phyloP scores from a whole-genome alignment of 2,113 vertebrate species.

The Hirundichthys speculiger region DNA sequence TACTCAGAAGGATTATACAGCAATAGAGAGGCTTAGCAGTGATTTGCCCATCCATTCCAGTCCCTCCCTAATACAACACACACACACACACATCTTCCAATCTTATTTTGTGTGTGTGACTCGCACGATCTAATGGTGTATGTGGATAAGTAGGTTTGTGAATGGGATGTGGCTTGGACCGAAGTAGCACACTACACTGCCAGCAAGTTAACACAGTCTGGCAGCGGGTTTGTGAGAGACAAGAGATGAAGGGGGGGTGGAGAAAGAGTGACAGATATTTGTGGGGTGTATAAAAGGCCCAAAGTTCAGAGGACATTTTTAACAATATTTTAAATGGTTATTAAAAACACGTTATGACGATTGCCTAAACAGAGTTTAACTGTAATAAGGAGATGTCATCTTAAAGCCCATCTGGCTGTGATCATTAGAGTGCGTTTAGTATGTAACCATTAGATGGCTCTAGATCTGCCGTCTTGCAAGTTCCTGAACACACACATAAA shows the following conservation, averaged over 20 bases:
- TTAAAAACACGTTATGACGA: conserved; percentile 19
- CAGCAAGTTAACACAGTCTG: conserved; percentile 54
- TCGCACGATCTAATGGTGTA: conserved; percentile 60
- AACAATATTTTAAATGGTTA: conserved; percentile 35
- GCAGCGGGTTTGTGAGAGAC: conserved; percentile 33
- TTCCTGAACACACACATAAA: conserved; percentile 10
- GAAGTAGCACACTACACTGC: conserved; percentile 52
- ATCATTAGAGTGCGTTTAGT: conserved; percentile 4
- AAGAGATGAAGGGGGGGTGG: conserved; percentile 8
- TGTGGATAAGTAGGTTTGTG: conserved; percentile 75
- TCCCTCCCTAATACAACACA: conserved; percentile 69
- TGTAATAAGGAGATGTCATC: conserved; percentile 1
- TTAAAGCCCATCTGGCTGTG: background rate
- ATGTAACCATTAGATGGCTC: conserved; percentile 30
- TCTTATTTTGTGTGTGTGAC: conserved; percentile 52
- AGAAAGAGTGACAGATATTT: conserved; percentile 29
- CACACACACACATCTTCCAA: conserved; percentile 32
- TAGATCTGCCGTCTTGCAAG: conserved; percentile 33
- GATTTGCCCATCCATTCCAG: conserved; percentile 76
- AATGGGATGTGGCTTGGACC: conserved; percentile 66
- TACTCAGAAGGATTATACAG: conserved; percentile 74
- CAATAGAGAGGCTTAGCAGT: conserved; percentile 77
- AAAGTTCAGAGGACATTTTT: conserved; percentile 29
- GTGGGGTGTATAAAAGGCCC: conserved; percentile 13
- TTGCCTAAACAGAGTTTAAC: background rate